These are phyloP conservation scores for Ormyrus pomaceus DNA, from an alignment of 2,888 invertebrate genomes.

Conservation along the genomic window DNA sequence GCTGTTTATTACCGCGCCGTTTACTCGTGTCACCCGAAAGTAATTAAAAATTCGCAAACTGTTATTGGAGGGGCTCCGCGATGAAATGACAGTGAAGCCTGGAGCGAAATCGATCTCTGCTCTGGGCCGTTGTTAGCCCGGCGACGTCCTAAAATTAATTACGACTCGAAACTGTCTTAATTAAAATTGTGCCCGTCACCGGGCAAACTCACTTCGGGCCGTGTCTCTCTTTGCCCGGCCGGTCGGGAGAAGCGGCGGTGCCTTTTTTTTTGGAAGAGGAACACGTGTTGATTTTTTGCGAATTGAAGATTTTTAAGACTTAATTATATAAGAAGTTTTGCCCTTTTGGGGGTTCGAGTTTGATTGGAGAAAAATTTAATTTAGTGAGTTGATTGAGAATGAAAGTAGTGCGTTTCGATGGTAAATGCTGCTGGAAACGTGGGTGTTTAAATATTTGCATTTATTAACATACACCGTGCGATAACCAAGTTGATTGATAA, in stretches of 20 bases:
- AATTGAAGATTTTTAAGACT: no score
- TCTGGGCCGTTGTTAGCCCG: conserved; percentile 47
- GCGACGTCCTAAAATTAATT: conserved; percentile 73
- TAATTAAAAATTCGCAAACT: conserved; percentile 62
- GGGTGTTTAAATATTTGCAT: no score
- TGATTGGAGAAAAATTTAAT: no score
- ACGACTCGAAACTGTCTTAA: conserved; percentile 74
- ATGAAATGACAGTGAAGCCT: not conserved
- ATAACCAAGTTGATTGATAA: no score
- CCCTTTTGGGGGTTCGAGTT: no score
- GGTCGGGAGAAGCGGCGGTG: no score
- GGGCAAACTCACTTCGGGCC: conserved; percentile 30
- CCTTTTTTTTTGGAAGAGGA: no score
- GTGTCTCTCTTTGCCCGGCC: conserved; percentile 14
- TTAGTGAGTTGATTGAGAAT: no score
- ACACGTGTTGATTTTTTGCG: not conserved
- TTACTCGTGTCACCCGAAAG: conserved; percentile 14
- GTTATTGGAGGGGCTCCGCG: conserved; percentile 57
- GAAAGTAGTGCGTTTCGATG: no score
- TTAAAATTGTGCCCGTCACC: conserved; percentile 73
- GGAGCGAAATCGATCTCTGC: conserved; percentile 35
- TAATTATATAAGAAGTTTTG: no score
- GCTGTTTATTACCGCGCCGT: conserved; percentile 42
- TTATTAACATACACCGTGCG: no score
- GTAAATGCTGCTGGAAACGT: no score